phyloP scores from a whole-genome alignment of 2,113 vertebrate species.

The Gorilla gorilla region DNA sequence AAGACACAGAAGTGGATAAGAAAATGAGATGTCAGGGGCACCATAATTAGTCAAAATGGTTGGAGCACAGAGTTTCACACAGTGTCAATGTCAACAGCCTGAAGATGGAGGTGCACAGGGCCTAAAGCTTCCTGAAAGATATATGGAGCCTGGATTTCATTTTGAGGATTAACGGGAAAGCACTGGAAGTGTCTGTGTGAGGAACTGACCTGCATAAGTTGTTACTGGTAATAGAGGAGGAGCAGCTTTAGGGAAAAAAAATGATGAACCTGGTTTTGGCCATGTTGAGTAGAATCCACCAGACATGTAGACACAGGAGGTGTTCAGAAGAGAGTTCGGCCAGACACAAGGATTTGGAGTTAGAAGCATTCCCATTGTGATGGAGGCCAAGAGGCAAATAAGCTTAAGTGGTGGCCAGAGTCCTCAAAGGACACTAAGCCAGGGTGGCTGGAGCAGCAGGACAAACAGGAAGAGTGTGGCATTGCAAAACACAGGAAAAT shows the following conservation, averaged over 20 bases:
- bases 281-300: too few relatives aligned
- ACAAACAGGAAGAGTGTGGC: background rate
- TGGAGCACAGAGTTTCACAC: background rate
- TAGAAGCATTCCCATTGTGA: background rate
- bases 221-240: background rate
- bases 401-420: background rate
- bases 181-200: background rate
- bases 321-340: background rate
- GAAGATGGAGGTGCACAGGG: background rate
- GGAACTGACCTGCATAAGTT: background rate
- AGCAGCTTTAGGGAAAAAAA: background rate
- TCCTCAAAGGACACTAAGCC: background rate
- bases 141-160: background rate
- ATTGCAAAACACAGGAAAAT: background rate
- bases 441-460: background rate
- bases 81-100: background rate
- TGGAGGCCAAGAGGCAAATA: background rate
- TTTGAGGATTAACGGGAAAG: background rate
- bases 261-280: background rate
- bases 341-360: background rate
- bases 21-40: background rate
- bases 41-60: background rate
- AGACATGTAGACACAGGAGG: background rate
- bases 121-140: background rate
- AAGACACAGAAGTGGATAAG: background rate